Base-by-base conservation (phyloP, 2,113 vertebrate genomes). In the Tapirus terrestris region DNA sequence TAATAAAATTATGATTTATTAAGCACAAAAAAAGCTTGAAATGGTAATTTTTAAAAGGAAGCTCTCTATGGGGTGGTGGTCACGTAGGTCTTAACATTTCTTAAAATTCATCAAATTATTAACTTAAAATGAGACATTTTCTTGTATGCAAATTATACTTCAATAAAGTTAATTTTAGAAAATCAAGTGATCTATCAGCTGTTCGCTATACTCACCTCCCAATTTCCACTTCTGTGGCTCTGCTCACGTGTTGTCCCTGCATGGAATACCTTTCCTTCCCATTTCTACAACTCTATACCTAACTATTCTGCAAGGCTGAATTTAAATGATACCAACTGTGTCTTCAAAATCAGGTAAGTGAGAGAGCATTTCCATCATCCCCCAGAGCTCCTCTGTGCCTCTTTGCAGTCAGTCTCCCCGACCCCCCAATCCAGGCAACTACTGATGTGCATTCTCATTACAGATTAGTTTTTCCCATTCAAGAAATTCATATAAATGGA, bases 1-100 rank as follows among this genome's bases (percentile, higher is more conserved):
- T 73, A 89, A 91, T 96, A 93, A 93, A 84, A 82, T 92, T 90
- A 67, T 18, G 29, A 77, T 65, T 82, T 92, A 45, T n/a, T n/a
- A 80, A 86, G 56, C 61, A 86, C 21, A 43, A 72, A 93, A 84
- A 48, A 29, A 63, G 6, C 84, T 96, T 33, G 51, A 88, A 90
- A 23, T 91, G 36, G 29, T 79, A 11, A 58, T 81, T 94, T 93
- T 94, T 51, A 43, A 79, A 95, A 81, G 63, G 36, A 75, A 53
- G 8, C 29, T 33, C 6, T 87, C 53, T 60, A 10, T 70, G 73
- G 60, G 51, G 23, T 43, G 83, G 27, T 92, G n/a, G 13, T 36
- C 39, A 39, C 3, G 1, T 60, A 75, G 51, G 25, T 80, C 43
- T 77, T 45, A 11, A 43, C 6, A 36, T 93, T 80, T 70, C 75